phyloP scores from a whole-genome alignment of 2,113 vertebrate species.

The Cathartes aura region DNA sequence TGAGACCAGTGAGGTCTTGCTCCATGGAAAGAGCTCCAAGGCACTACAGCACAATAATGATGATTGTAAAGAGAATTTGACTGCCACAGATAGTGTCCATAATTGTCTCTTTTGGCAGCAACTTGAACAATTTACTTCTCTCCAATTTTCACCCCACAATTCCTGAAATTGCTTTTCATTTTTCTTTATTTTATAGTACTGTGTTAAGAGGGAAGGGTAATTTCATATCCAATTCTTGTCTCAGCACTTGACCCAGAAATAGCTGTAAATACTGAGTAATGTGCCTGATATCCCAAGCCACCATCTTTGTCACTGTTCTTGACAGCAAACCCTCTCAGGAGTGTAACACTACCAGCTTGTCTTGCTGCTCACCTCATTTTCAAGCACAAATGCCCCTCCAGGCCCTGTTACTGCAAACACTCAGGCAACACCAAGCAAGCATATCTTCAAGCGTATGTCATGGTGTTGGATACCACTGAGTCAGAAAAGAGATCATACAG shows the following conservation, averaged over 20 bases:
- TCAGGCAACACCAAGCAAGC: not conserved
- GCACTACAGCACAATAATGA: not conserved
- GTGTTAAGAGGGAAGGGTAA: not conserved
- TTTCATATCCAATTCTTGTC: not conserved
- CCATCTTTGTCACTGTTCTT: not conserved
- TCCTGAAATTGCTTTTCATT: conserved; percentile 30
- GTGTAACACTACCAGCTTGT: not conserved
- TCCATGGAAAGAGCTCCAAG: not conserved
- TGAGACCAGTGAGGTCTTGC: not conserved
- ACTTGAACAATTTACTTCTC: not conserved
- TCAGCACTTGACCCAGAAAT: conserved; percentile 6
- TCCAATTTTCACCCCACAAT: not conserved
- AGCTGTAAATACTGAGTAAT: conserved; percentile 5
- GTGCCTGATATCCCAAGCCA: not conserved
- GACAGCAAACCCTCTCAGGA: not conserved
- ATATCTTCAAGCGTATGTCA: not conserved
- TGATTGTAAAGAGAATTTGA: not conserved
- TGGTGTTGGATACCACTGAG: fast-evolving
- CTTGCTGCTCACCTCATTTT: not conserved
- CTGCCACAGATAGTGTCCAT: not conserved
- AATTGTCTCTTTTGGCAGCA: not conserved
- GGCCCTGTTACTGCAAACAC: not conserved
- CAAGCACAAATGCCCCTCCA: not conserved
- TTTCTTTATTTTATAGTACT: not conserved
- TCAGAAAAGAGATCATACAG: not conserved